A percentile compares a stretch with the other conserved stretches of the same genome.
Evolutionary conservation across 2,113 vertebrate species (phyloP).

Genomic region (Montifringilla adamsi): DNA sequence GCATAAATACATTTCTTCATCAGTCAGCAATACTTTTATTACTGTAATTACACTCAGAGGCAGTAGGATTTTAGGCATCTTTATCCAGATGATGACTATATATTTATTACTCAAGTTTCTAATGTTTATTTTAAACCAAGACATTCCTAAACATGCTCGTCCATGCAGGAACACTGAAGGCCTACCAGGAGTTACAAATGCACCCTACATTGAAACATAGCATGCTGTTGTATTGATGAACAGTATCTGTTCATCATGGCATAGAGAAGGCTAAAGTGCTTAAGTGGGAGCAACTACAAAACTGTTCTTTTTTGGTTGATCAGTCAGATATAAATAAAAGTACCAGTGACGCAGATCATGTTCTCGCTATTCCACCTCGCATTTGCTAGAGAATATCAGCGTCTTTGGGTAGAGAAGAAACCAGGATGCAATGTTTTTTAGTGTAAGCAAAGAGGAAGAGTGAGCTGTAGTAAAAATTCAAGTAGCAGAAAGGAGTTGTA

Average conservation of each 20-base stretch:
- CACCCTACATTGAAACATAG: not conserved
- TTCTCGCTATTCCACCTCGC: not conserved
- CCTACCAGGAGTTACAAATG: not conserved
- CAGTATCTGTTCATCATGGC: not conserved
- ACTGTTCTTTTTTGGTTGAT: not conserved
- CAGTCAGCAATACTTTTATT: conserved; percentile 64
- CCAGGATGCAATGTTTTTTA: not conserved
- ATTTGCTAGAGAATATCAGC: not conserved
- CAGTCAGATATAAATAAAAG: not conserved
- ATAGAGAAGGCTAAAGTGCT: not conserved
- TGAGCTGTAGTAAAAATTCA: not conserved
- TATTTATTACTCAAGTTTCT: conserved; percentile 41
- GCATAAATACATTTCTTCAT: conserved; percentile 57
- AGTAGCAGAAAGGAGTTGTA: not conserved
- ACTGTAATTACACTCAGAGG: conserved; percentile 52
- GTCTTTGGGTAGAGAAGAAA: not conserved
- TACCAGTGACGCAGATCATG: not conserved
- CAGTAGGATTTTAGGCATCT: conserved; percentile 41
- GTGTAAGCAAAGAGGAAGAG: not conserved
- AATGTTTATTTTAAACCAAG: conserved; percentile 46
- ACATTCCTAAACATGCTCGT: conserved; percentile 26
- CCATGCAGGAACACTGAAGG: not conserved
- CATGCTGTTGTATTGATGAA: not conserved
- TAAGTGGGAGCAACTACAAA: not conserved
- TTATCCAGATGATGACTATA: conserved; percentile 48